Evolutionary conservation across 2,888 invertebrate species (phyloP), one percentile per base, ranked within the genome.

Genomic region (Andrena haemorrhoa): DNA sequence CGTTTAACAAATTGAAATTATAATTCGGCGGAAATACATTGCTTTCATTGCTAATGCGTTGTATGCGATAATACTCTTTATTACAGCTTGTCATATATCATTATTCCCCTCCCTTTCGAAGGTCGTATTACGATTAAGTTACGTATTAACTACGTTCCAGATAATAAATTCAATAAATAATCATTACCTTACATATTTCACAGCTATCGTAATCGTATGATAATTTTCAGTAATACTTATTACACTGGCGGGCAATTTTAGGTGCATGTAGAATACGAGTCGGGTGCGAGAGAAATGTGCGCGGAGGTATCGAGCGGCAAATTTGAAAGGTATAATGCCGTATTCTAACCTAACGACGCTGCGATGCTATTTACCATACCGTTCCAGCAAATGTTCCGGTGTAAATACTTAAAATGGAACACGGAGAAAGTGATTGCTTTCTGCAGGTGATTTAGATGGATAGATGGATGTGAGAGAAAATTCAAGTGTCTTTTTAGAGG

Each of bases 291-390:
- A 58, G 51, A 33, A 69, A n/a, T 31, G 41, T 53, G 58, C 26
- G 65, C 58, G 23, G 10, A 20, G n/a, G n/a, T 58, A 60, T 53
- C 12, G 7, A 47, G 74, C 78, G 85, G 47, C 61, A 86, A 78
- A 56, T 60, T 64, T 26, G 29, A 82, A 58, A 6, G 6, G 16
- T 16, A 31, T 47, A 69, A 58, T 65, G 6, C 8, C 2, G 12
- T 0, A 56, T 61, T 51, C 6, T 6, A 29, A 16, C n/a, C 3
- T 35, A 12, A 31, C 1, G 4, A 29, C 12, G 5, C 8, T 26
- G 20, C 7, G n/a, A 47, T 7, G 5, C 53, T 47, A 56, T 12
- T n/a, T n/a, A n/a, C n/a, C n/a, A n/a, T n/a, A n/a, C n/a, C 23
- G 29, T 71, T 33, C 1, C 1, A 35, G 16, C n/a, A 20, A 16